Evolutionary conservation across 2,888 invertebrate genomes (phyloP), one percentile per base, ranked within the genome.

Genomic region (Watsonalla binaria): DNA sequence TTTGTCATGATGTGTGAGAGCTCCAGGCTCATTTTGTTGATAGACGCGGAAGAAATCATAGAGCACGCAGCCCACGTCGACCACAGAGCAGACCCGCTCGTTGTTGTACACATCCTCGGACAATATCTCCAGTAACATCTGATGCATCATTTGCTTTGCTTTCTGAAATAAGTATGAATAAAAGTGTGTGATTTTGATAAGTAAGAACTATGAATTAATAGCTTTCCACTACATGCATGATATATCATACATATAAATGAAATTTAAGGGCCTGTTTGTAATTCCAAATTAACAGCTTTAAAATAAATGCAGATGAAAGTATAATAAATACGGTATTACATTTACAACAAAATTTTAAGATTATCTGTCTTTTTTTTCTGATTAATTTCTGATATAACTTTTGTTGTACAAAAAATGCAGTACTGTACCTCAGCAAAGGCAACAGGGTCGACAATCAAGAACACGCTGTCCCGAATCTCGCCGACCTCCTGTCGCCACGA

Each of bases 361-460:
- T n/a, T n/a, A n/a, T n/a, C n/a, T n/a, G n/a, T n/a, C n/a, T n/a
- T n/a, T n/a, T n/a, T n/a, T n/a, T n/a, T n/a, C n/a, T n/a, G n/a
- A n/a, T n/a, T n/a, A n/a, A n/a, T n/a, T n/a, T n/a, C n/a, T n/a
- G n/a, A n/a, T n/a, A n/a, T n/a, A n/a, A n/a, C 24, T 24, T 24
- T 24, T 2, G 24, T 24, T 42, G 1, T 5, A 8, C 8, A 11
- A 42, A 8, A 2, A 8, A 42, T 42, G 11, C 8, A 42, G 42
- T 5, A 42, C 8, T 42, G 11, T 69, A 94, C 94, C 83, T 94
- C 93, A 63, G 93, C 92, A 78, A 94, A 94, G 35, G 94, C 94
- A 53, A 92, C 89, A 0, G 95, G 94, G 76, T 95, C 94, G 6
- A 95, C 93, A 56, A 95, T 93, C 48, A 93, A 76, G 78, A 93